Evolutionary conservation across 2,113 vertebrate genomes (phyloP), one percentile per base, ranked within the genome.

Genomic region (Sardina pilchardus): DNA sequence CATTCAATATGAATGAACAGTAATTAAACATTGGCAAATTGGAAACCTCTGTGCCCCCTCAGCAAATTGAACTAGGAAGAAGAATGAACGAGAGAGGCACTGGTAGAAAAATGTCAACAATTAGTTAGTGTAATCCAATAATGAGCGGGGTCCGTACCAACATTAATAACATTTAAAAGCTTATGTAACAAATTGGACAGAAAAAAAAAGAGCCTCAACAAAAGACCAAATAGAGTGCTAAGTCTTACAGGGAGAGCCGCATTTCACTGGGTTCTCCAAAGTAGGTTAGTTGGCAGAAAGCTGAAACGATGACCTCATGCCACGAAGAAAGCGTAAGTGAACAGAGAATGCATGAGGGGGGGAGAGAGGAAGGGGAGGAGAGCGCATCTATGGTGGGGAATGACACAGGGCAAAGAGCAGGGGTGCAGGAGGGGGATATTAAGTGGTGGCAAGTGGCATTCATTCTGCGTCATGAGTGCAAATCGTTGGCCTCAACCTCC

Each of bases 231-330:
- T 75, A 34, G 30, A 75, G 67, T 75, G 67, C 67, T 36, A 75
- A 75, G 67, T 75, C 67, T 36, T 59, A 26, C 36, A 45, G 24
- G 82, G 43, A 42, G 56, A 87, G 34, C 47, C 56, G 83, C 81
- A 84, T 59, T 81, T 83, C 43, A 82, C 48, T 34, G 50, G 43
- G 43, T 42, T 82, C 86, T 83, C 84, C 63, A 87, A 87, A 89
- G 84, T 89, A 85, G 86, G 88, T 89, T 89, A 89, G 83, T 83
- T 88, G 90, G 87, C 88, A 93, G 94, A 95, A 94, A 92, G 92
- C 91, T 90, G 83, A 91, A 92, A 93, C 91, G 91, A 95, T 93
- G 92, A 95, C 93, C 95, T 93, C 94, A 95, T 92, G 94, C 93
- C 94, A 75, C 91, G 90, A 93, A 71, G 84, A 84, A 83, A 53